phyloP scores from a whole-genome alignment of 2,797 vertebrate genomes.

The Carapus acus region DNA sequence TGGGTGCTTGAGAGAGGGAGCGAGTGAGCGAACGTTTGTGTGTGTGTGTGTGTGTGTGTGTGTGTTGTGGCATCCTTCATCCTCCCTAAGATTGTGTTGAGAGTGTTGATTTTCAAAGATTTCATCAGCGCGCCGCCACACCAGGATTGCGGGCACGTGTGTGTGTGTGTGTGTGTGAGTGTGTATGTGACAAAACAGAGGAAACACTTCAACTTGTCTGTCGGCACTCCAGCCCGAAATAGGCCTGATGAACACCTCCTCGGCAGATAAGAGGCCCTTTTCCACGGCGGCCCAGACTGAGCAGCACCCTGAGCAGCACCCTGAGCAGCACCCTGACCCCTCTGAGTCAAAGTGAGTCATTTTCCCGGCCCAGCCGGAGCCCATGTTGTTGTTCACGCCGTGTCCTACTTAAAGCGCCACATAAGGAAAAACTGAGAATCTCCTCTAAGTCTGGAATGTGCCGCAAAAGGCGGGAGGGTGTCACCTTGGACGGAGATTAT shows the following conservation, averaged over 20 bases:
- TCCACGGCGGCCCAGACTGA: constrained; percentile 59
- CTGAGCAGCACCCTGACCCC: constrained; percentile 42
- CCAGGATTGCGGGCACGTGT: constrained; percentile 2
- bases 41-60: constrained; percentile 8
- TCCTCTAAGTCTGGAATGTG: not conserved
- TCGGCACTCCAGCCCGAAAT: constrained; percentile 61
- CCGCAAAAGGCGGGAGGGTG: not conserved
- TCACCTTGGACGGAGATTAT: too few species aligned
- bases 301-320: constrained; percentile 40
- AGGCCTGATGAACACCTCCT: constrained; percentile 64
- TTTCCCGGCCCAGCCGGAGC: constrained; percentile 21
- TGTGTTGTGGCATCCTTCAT: constrained; percentile 39
- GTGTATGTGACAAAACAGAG: constrained; percentile 41
- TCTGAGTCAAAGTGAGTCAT: constrained; percentile 50
- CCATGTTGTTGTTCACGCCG: constrained; percentile 13
- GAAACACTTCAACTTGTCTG: constrained; percentile 62
- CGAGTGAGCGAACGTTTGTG: too few species aligned
- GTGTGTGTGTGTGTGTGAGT: constrained; percentile 16
- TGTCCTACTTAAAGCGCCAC: constrained; percentile 3
- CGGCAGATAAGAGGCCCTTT: constrained; percentile 60
- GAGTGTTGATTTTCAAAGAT: constrained; percentile 53
- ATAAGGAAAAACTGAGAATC: not conserved
- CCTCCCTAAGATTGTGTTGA: constrained; percentile 25
- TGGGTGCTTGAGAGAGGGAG: too few species aligned
- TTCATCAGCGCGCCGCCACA: constrained; percentile 30